phyloP scores from a whole-genome alignment of 2,113 vertebrate species.

The Neomonachus schauinslandi region DNA sequence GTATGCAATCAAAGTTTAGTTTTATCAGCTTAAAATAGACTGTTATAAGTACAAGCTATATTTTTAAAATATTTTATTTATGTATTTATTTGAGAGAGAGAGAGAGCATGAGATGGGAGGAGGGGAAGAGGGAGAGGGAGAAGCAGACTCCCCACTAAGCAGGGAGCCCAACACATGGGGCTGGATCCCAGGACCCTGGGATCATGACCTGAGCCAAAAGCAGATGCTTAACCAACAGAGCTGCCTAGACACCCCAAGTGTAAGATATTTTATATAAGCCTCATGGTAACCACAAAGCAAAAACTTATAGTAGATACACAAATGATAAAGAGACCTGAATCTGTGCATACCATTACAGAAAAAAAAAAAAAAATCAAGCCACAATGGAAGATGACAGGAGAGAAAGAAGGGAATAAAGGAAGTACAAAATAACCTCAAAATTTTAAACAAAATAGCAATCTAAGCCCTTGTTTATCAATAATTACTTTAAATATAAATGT shows the following conservation, averaged over 20 bases:
- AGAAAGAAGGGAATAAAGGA: not conserved
- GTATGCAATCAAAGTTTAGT: not conserved
- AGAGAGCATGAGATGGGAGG: no score
- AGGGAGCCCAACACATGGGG: no score
- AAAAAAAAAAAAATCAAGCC: not conserved
- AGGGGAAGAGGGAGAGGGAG: no score
- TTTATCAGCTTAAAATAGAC: not conserved
- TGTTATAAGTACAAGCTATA: not conserved
- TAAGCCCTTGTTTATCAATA: not conserved
- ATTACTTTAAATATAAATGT: not conserved
- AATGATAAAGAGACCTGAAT: not conserved
- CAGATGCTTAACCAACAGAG: no score
- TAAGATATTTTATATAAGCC: not conserved
- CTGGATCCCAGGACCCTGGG: no score
- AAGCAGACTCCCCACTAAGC: no score
- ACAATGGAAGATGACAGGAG: not conserved
- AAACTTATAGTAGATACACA: not conserved
- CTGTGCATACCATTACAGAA: not conserved
- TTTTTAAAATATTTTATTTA: no score
- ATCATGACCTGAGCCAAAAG: no score
- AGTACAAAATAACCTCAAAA: not conserved
- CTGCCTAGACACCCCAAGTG: no score
- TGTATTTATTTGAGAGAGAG: no score
- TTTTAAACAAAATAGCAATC: not conserved
- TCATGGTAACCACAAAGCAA: not conserved